Base-by-base conservation (phyloP, 2,888 invertebrate genomes). In the Tenthredo scrophulariae region DNA sequence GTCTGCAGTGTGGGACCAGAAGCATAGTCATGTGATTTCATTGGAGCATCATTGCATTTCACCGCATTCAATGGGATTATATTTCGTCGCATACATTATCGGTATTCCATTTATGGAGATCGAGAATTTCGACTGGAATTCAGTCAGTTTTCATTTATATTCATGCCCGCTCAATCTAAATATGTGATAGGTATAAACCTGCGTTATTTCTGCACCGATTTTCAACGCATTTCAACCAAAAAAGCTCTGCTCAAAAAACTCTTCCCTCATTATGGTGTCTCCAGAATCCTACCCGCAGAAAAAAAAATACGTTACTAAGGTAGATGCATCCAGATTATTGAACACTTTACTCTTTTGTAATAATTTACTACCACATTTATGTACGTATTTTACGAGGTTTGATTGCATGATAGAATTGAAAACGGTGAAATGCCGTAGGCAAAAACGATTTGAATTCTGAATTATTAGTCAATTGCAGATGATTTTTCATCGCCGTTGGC, bases 101-200 rank as follows among this genome's bases (percentile, higher is more conserved):
- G 87, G 85, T 86, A 87, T 88, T 87, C 79, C 86, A 87, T 87
- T 86, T 84, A 86, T 72, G 88, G 87, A 88, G 88, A 85, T 87
- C 85, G 84, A 87, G 88, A 87, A 87, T 89, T 88, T 87, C 86
- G 86, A 82, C 86, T 87, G 87, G 88, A 85, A 88, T 89, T 89
- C 86, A 85, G 84, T 85, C 84, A 86, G 86, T 86, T 86, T 84
- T 87, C 89, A 91, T 91, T 91, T 90, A 90, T 89, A 88, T 89
- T 89, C 89, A 89, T 89, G 88, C 85, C 87, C 85, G 87, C 77
- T 86, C 87, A 89, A 89, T 89, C 90, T 89, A 88, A 91, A 89
- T 89, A 88, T 90, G 88, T 89, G 89, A 91, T 90, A 90, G 88
- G 88, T 87, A 50, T 40, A 80, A 22, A 40, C 62, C 40, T 22